Evolutionary conservation across 2,797 vertebrate genomes (phyloP), one percentile per base, ranked within the genome.

Genomic region (Phataginus tetradactyla): DNA sequence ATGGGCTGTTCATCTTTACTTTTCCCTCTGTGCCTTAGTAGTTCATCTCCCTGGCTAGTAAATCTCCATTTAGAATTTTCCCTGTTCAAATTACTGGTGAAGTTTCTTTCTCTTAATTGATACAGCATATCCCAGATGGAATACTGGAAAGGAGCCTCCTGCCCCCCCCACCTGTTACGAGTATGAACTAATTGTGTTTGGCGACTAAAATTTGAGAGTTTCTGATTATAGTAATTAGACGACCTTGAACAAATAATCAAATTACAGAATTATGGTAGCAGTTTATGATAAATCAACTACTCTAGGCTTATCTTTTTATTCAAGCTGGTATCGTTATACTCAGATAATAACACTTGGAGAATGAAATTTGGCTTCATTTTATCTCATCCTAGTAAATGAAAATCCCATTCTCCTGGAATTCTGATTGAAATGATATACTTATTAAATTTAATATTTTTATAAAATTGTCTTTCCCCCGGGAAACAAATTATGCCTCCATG

Each of bases 351-450:
- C 53, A 87, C 29, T 68, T 53, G 51, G 15, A 34, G 51, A 45
- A 87, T 59, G 53, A 91, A 95, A 81, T 66, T 51, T 81, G 29
- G n/a, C n/a, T 66, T 93, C 4, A 51, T 53, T 83, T 72, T 84
- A 75, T 49, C 8, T 39, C 51, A 95, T 87, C 51, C 49, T 23
- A 87, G 61, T 59, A 42, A 74, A 29, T 68, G 21, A 75, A 90
- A 87, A 59, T 91, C 66, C n/a, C 7, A 66, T 37, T 66, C 59
- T 5, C 57, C 59, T 68, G 2, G 39, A 89, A 94, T 61, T 91
- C 21, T n/a, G 51, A 51, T 25, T 72, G 12, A 81, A 32, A 49
- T 57, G 17, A 91, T 34, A 51, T n/a, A 91, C 42, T 91, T 80
- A 66, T 51, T 18, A 80, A 86, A 86, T n/a, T 57, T 74, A 86